Percentiles rank a stretch among this genome's conserved stretches.
phyloP scores from a whole-genome alignment of 2,797 vertebrate species.

The Myotis pilosus region DNA sequence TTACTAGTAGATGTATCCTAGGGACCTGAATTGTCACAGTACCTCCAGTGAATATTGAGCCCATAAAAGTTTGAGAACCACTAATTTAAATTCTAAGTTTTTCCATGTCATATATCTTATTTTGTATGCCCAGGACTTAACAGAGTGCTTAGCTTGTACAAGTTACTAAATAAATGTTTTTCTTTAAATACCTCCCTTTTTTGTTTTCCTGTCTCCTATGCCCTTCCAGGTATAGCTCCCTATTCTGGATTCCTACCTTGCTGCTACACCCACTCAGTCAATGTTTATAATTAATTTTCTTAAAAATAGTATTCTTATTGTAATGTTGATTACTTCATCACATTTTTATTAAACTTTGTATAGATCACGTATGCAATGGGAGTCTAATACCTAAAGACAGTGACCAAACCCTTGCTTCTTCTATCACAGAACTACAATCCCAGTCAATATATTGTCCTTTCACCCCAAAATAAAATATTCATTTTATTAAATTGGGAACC shows the following conservation, averaged over 20 bases:
- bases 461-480: background rate
- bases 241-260: background rate
- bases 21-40: background rate
- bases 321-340: background rate
- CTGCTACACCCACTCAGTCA: background rate
- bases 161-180: slow-evolving; percentile 3
- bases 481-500: background rate
- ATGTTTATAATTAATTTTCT: background rate
- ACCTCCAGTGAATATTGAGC: background rate
- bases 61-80: background rate
- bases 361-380: background rate
- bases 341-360: background rate
- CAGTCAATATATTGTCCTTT: background rate
- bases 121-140: background rate
- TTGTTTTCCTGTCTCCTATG: background rate
- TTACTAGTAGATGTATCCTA: background rate
- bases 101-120: background rate
- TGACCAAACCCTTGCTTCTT: background rate
- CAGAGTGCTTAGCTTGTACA: background rate
- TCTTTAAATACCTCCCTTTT: background rate
- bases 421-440: background rate
- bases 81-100: slow-evolving; percentile 10
- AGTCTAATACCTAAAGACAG: background rate
- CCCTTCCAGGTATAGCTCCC: background rate
- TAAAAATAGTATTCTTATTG: background rate